Conservation (phyloP, 2,113 vertebrate genomes). For the Erinaceus europaeus region DNA sequence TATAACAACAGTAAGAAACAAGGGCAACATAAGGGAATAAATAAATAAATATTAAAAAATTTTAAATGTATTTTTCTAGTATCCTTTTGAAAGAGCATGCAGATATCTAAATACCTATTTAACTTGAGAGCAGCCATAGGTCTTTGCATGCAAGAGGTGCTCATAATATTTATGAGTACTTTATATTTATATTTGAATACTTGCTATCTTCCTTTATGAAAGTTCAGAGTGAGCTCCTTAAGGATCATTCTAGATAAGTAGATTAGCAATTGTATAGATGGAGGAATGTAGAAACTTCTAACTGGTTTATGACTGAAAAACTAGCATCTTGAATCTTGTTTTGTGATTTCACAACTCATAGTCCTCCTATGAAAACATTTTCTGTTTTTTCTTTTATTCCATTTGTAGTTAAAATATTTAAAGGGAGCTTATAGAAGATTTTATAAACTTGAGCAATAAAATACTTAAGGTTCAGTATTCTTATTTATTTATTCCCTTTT, state of each 20-base stretch:
- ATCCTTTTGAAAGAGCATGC: too few species aligned
- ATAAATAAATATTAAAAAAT: too few species aligned
- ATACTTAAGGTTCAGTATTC: too few species aligned
- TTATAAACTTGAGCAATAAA: background rate
- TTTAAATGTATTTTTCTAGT: too few species aligned
- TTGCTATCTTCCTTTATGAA: background rate
- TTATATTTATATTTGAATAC: background rate
- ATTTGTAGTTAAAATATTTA: slow-evolving; percentile 12
- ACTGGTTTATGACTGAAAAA: background rate
- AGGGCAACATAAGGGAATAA: too few species aligned
- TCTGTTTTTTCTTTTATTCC: background rate
- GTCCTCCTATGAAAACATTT: background rate
- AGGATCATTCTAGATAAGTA: background rate
- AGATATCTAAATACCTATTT: too few species aligned
- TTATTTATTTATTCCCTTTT: too few species aligned
- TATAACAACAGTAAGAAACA: too few species aligned
- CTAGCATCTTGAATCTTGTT: background rate
- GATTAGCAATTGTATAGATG: background rate
- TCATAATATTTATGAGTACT: background rate
- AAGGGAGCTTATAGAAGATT: background rate
- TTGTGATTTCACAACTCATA: background rate
- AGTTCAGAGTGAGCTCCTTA: background rate
- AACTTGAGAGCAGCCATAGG: background rate
- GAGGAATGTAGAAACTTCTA: background rate
- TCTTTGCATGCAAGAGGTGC: background rate